phyloP scores from a whole-genome alignment of 2,797 vertebrate species.

The Sandelia bainsii region DNA sequence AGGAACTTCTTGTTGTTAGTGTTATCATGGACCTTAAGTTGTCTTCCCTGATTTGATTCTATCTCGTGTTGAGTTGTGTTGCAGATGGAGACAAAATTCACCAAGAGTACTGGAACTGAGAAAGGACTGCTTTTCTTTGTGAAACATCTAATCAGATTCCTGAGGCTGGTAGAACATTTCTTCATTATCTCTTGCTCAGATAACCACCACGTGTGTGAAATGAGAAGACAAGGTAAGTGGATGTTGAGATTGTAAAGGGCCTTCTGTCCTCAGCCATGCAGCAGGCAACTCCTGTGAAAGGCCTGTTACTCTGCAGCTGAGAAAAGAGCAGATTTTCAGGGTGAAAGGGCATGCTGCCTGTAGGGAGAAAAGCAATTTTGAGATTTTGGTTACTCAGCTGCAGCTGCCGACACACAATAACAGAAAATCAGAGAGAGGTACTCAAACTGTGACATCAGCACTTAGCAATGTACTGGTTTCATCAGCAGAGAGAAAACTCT shows the following conservation, averaged over 20 bases:
- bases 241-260: not conserved
- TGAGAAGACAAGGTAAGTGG: not conserved
- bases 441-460: slow-evolving; percentile 90
- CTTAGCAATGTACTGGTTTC: slow-evolving; percentile 89
- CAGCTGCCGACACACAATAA: slow-evolving; percentile 87
- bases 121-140: too few relatives aligned
- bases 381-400: slow-evolving; percentile 87
- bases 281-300: slow-evolving; percentile 8
- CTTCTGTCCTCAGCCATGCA: slow-evolving; percentile 20
- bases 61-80: too few relatives aligned
- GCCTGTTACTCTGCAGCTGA: slow-evolving; percentile 9
- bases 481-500: slow-evolving; percentile 90
- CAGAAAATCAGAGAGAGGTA: slow-evolving; percentile 88
- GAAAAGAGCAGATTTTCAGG: slow-evolving; percentile 36
- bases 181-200: slow-evolving; percentile 9
- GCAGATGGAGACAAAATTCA: too few relatives aligned
- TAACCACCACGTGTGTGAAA: not conserved
- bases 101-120: too few relatives aligned
- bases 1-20: too few relatives aligned
- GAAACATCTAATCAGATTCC: slow-evolving; percentile 20
- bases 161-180: slow-evolving; percentile 14
- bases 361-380: slow-evolving; percentile 75
- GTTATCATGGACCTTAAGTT: too few relatives aligned
- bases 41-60: too few relatives aligned
- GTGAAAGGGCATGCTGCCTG: slow-evolving; percentile 58